Evolutionary conservation across 2,888 invertebrate genomes (phyloP), one percentile per base, ranked within the genome.

Genomic region (Hermaeophaga mercurialis): DNA sequence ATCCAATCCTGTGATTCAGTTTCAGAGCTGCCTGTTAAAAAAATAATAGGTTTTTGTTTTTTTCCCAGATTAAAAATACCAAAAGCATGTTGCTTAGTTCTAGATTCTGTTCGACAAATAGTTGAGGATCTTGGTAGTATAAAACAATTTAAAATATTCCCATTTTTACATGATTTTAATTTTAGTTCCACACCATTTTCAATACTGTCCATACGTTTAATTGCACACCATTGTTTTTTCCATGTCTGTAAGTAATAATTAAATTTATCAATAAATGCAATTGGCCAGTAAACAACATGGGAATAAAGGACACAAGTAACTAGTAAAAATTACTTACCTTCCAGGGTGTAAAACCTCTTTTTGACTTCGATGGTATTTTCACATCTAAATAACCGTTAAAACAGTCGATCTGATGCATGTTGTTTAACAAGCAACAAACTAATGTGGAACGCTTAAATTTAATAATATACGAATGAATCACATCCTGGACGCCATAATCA

Each of bases 1-100:
- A 89, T 89, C 89, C 89, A 89, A 45, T 80, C 70, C 67, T 88
- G 87, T 4, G 84, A 81, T 58, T 88, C 86, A 14, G 82, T 83
- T 61, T 86, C 83, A 0, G 84, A 84, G 50, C 75, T 80, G 0
- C 86, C 86, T 0, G 87, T 85, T 55, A 89, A 79, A 59, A 86
- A 83, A 11, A 89, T 75, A 9, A 85, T 77, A 0, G 87, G 85
- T 67, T 87, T 86, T 48, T 82, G 31, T 81, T 60, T 82, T 46
- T 81, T 80, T 9, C 80, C 80, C 0, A 79, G 70, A 5, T 83
- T 79, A 68, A 87, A 87, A 57, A 89, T 82, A 2, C 87, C 88
- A 70, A 89, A 89, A 8, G 88, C 87, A 69, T 84, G 84, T 24
- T 83, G 83, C 64, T 87, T 85, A 2, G 87, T 83, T 65, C 78